Base-by-base conservation (phyloP, 1,140 invertebrate genomes). In the Hesperophylax magnus region DNA sequence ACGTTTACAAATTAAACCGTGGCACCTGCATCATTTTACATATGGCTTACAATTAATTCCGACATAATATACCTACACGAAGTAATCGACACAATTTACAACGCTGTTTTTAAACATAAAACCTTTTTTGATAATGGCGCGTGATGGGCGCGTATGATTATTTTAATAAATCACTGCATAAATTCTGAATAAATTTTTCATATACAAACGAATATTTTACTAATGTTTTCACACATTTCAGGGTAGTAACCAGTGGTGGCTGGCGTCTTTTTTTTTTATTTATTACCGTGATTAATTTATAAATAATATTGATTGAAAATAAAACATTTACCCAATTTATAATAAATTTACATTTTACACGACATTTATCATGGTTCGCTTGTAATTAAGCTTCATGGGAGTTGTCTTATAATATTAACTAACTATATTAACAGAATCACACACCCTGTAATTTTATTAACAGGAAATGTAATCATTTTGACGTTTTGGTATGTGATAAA, bases 1-100 rank as follows among this genome's bases (percentile, higher is more conserved):
- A 56, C 69, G 15, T 24, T 11, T 72, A 72, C 69, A 72, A 54
- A 72, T 72, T 53, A 54, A 56, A 53, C 69, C 15, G 20, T 54
- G 47, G 69, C 52, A 72, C 69, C 52, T 72, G 47, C 69, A 72
- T 56, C 52, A 72, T 53, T 72, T 56, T 72, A 72, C 69, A 72
- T 56, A 72, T 72, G 69, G 69, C 18, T 15, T 14, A 72, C 69
- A 54, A 72, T 72, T 72, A 72, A 72, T 72, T 72, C 22, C n/a
- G 69, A 20, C 52, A 72, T 72, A 56, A 53, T 72, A 72, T 54
- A 22, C n/a, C n/a, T n/a, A n/a, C 47, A 52, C 52, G 47, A 72
- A 47, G 20, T 72, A 54, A 72, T 54, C 27, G 18, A 22, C 69
- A n/a, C 69, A 53, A 72, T 72, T 72, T 54, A 27, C 27, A n/a